Conservation (phyloP, 2,797 vertebrate genomes). For the Cichlasoma orientale region DNA sequence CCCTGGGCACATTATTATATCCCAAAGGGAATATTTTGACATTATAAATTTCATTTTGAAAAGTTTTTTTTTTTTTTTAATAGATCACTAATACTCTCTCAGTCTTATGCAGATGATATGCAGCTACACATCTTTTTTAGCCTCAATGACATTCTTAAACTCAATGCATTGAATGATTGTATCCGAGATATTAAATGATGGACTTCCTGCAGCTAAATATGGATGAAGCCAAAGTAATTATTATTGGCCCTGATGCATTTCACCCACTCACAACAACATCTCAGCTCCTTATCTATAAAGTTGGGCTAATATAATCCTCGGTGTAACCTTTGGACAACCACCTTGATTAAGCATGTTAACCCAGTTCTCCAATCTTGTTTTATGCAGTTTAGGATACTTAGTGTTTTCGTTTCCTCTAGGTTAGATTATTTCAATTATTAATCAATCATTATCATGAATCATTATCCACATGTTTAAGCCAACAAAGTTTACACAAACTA, state of each 20-base stretch:
- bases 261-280: background rate
- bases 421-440: background rate
- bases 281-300: background rate
- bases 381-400: background rate
- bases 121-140: background rate
- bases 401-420: background rate
- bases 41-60: conserved; percentile 25
- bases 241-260: background rate
- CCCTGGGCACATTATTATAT: conserved; percentile 20
- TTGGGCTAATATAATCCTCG: background rate
- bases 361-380: background rate
- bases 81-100: conserved; percentile 44
- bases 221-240: background rate
- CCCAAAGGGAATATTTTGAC: conserved; percentile 32
- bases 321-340: background rate
- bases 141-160: background rate
- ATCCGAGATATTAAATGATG: background rate
- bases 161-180: background rate
- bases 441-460: background rate
- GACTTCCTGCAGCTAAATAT: background rate
- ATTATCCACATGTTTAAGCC: no score
- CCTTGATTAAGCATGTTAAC: background rate
- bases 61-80: conserved; percentile 2
- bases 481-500: no score
- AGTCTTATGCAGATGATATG: background rate